Percentiles rank a stretch among this genome's conserved stretches.
phyloP scores from a whole-genome alignment of 2,888 invertebrate species.

The Netelia virgata region DNA sequence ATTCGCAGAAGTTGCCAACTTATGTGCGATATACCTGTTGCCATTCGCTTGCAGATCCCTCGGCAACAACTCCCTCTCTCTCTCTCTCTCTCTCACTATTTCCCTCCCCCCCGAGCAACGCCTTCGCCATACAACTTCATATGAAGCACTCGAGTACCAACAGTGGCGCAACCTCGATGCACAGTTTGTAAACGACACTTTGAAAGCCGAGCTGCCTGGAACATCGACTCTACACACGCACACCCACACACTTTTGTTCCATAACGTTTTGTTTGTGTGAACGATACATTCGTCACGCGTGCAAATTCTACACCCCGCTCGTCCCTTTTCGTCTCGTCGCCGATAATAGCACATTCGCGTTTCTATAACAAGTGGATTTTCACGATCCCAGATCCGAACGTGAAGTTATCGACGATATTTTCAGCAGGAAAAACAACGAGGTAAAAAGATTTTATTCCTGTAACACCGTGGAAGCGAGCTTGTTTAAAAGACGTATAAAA shows the following conservation, averaged over 20 bases:
- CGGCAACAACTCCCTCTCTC: conserved; percentile 61
- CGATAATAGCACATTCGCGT: conserved; percentile 21
- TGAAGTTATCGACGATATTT: background rate
- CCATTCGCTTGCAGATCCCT: conserved; percentile 55
- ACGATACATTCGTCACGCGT: conserved; percentile 17
- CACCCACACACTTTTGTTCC: background rate
- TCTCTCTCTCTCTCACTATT: conserved; percentile 16
- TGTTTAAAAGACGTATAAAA: background rate
- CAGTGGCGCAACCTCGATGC: conserved; percentile 26
- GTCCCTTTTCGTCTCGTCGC: background rate
- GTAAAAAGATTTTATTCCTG: background rate
- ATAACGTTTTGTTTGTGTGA: background rate
- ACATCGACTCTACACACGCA: conserved; percentile 51
- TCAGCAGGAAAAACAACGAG: background rate
- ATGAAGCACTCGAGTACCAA: conserved; percentile 47
- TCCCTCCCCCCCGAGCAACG: conserved; percentile 13
- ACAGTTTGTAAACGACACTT: conserved; percentile 66
- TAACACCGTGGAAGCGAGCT: background rate
- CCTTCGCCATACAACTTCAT: conserved; percentile 33
- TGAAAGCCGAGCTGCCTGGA: conserved; percentile 51
- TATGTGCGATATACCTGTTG: conserved; percentile 54
- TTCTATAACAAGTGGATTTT: conserved; percentile 14
- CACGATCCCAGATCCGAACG: background rate
- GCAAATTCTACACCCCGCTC: conserved; percentile 35
- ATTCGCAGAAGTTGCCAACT: conserved; percentile 59